Conservation (phyloP, 2,113 vertebrate species). For the Onychorhynchus coronatus region DNA sequence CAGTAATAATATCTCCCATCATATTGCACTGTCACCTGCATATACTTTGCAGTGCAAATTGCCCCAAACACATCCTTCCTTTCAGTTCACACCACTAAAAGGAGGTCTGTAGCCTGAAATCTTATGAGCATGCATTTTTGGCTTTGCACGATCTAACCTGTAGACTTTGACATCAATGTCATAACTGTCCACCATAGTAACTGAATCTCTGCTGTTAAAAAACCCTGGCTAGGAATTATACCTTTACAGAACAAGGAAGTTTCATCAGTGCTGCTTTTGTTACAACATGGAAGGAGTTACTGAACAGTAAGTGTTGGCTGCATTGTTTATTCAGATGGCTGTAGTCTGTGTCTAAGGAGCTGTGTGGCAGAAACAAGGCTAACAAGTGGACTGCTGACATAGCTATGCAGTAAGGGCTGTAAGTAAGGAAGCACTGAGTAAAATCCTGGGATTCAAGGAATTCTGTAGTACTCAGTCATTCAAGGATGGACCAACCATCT, state of each 20-base stretch:
- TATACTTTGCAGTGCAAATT: conserved; percentile 13
- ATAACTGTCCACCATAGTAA: not conserved
- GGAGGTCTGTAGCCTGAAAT: not conserved
- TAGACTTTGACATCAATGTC: not conserved
- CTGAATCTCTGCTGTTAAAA: not conserved
- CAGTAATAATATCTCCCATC: not conserved
- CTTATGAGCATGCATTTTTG: not conserved
- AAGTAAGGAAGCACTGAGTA: not conserved
- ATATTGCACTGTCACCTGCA: not conserved
- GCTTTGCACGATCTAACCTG: not conserved
- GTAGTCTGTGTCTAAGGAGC: not conserved
- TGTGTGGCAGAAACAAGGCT: not conserved
- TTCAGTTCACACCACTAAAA: not conserved
- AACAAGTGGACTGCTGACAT: not conserved
- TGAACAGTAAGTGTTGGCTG: not conserved
- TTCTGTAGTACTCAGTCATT: not conserved
- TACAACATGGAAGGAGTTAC: not conserved
- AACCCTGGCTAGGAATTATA: not conserved
- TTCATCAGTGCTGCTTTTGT: not conserved
- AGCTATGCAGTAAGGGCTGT: not conserved
- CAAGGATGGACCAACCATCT: not conserved
- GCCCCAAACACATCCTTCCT: not conserved
- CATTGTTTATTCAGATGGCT: not conserved
- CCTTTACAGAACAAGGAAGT: not conserved
- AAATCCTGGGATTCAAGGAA: not conserved